Base-by-base conservation (phyloP, 1,140 invertebrate genomes). In the Lordiphosa stackelbergi region DNA sequence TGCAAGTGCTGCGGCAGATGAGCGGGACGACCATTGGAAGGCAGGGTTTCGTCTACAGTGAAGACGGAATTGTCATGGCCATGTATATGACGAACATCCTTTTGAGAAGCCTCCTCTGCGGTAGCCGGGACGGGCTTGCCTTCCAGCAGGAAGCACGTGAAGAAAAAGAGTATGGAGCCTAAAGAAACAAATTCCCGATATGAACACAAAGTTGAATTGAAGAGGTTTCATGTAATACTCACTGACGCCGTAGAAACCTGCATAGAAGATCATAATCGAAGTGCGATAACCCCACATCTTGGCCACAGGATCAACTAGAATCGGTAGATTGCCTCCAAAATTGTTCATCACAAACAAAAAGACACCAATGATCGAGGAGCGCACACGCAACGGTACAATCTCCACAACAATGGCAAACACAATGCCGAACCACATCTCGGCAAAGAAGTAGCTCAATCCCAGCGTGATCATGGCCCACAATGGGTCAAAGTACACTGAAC, bases 391-490 rank as follows among this genome's bases (percentile, higher is more conserved):
- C 1, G 95, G 95, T 6, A 96, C 95, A 58, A 96, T 94, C 88
- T 96, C 95, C 2, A 97, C 94, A 3, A 97, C 90, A 68, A 96
- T 94, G 10, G 95, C 95, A 79, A 96, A 96, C 3, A 96, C 91
- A 57, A 97, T 96, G 41, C 95, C 95, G 85, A 96, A 96, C 95
- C 95, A 96, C 94, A 96, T 96, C 89, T 97, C 95, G 85, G 95
- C 94, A 69, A 95, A 95, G 88, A 96, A 93, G 73, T 96, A 96
- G 1, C 94, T 95, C 60, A 94, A 90, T 7, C 94, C 94, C 4
- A 96, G 90, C 0, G 94, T 95, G 46, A 95, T 93, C 91, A 97
- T 96, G 6, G 95, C 94, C 89, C 93, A 93, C 1, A 95, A 89
- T 1, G 96, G 95, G 37, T 91, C 90, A 71, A 96, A 94, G 68